A percentile compares a stretch with the other conserved stretches of the same genome.
These are phyloP conservation scores for Anthopleura sola DNA, from an alignment of 64 coral and sea anemone species.

Conservation along the genomic window DNA sequence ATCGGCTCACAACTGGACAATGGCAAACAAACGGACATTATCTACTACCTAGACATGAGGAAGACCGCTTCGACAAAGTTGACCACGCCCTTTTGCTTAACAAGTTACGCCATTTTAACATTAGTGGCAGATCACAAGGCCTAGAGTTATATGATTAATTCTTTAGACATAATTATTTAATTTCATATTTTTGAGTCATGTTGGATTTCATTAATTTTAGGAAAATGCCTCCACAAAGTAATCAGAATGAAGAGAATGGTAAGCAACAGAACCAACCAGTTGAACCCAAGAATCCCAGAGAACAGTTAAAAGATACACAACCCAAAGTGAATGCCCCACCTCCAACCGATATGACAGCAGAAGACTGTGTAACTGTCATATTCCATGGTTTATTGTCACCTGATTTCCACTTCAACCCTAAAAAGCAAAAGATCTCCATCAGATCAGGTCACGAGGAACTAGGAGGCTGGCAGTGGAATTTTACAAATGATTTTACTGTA, in stretches of 20 bases:
- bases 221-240: background rate
- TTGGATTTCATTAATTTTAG: too few species aligned
- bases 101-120: too few species aligned
- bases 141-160: too few species aligned
- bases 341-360: background rate
- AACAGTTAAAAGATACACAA: background rate
- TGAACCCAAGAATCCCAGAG: background rate
- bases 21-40: too few species aligned
- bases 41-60: too few species aligned
- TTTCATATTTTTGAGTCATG: too few species aligned
- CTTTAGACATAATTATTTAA: too few species aligned
- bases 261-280: background rate
- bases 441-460: background rate
- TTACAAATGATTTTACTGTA: background rate
- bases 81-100: too few species aligned
- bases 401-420: constrained; percentile 13
- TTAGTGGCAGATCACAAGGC: too few species aligned
- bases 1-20: too few species aligned
- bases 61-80: too few species aligned
- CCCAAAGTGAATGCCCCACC: background rate
- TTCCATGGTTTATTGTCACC: constrained; percentile 18
- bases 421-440: background rate
- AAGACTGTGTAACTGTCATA: constrained; percentile 12
- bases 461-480: background rate
- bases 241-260: background rate